These are phyloP conservation scores for Microctonus brassicae DNA, from an alignment of 2,888 invertebrate species.

Conservation along the genomic window DNA sequence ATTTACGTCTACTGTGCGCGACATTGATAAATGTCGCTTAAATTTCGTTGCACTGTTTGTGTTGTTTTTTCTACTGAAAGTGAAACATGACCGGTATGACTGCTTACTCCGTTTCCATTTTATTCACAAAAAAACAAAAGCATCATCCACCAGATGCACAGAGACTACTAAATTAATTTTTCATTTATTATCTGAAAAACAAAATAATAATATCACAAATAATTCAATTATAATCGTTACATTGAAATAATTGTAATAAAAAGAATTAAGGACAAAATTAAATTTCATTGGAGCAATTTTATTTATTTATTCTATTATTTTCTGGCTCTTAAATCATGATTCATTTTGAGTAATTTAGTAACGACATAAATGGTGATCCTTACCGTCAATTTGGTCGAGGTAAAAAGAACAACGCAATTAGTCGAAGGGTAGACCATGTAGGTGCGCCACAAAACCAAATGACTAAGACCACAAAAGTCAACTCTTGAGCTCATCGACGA, in stretches of 20 bases:
- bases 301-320: neutral
- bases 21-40: slow-evolving; percentile 13
- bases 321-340: neutral
- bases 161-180: neutral
- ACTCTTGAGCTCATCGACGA: neutral
- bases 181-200: neutral
- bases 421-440: neutral
- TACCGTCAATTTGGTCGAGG: neutral
- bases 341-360: neutral
- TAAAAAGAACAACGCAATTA: slow-evolving; percentile 3
- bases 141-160: neutral
- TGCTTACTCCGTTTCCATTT: neutral
- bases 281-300: neutral
- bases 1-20: slow-evolving; percentile 1
- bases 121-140: neutral
- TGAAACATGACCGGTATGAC: slow-evolving; percentile 11
- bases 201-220: neutral
- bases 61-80: neutral
- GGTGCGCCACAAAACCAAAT: neutral
- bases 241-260: neutral
- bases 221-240: neutral
- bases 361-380: neutral
- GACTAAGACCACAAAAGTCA: neutral
- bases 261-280: neutral
- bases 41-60: slow-evolving; percentile 1